These are phyloP conservation scores for Agonopterix heracliana DNA, from an alignment of 2,888 invertebrate species.

Conservation along the genomic window DNA sequence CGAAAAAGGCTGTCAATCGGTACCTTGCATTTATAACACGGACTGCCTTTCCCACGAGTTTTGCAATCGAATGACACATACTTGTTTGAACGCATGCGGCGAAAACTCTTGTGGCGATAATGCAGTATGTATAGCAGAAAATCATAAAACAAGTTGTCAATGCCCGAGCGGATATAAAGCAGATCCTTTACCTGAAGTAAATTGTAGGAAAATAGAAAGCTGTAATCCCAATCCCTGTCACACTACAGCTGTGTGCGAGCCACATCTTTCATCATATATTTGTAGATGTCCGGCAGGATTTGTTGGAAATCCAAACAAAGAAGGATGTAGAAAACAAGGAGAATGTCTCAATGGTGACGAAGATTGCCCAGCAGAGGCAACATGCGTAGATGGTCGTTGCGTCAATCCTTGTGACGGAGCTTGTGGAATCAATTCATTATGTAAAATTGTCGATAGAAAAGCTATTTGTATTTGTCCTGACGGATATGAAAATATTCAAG, in stretches of 20 bases:
- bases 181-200: slow-evolving; percentile 89
- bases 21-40: slow-evolving; percentile 90
- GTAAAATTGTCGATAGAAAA: slow-evolving; percentile 84
- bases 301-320: slow-evolving; percentile 84
- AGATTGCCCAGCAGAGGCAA: slow-evolving; percentile 85
- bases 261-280: slow-evolving; percentile 79
- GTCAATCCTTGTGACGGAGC: slow-evolving; percentile 88
- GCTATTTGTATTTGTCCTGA: slow-evolving; percentile 87
- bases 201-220: slow-evolving; percentile 82
- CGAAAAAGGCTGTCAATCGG: slow-evolving; percentile 83
- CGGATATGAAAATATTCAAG: slow-evolving; percentile 81
- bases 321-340: slow-evolving; percentile 87
- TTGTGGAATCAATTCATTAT: slow-evolving; percentile 89
- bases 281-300: slow-evolving; percentile 87
- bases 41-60: slow-evolving; percentile 88
- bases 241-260: slow-evolving; percentile 85
- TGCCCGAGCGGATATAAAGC: slow-evolving; percentile 90
- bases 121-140: slow-evolving; percentile 91
- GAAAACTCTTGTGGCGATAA: slow-evolving; percentile 90
- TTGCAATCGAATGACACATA: slow-evolving; percentile 88
- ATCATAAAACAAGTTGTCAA: slow-evolving; percentile 88
- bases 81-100: slow-evolving; percentile 87
- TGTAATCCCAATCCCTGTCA: slow-evolving; percentile 90
- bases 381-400: slow-evolving; percentile 83
- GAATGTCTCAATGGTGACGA: slow-evolving; percentile 82